A percentile compares a stretch with the other conserved stretches of the same genome.
Evolutionary conservation across 2,888 invertebrate genomes (phyloP).

Genomic region (Mythimna albipuncta): DNA sequence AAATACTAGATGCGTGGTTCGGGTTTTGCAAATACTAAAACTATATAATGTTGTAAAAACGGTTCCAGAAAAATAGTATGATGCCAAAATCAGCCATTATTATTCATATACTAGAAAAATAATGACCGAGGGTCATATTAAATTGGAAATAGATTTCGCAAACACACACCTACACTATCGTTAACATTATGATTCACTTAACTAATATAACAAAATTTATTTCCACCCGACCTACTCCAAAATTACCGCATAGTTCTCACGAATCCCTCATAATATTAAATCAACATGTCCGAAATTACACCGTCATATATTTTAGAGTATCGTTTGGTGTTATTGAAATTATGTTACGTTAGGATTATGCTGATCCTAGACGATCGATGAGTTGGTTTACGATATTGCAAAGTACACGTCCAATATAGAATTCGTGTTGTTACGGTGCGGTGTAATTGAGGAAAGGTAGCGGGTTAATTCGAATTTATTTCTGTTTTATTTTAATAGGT

Average conservation of each 20-base stretch:
- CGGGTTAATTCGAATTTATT: constrained; percentile 20
- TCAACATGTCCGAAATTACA: constrained; percentile 57
- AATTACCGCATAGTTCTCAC: constrained; percentile 26
- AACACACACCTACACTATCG: background rate
- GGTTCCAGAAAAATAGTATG: too few relatives aligned
- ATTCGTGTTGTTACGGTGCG: constrained; percentile 19
- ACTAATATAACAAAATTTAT: constrained; percentile 24
- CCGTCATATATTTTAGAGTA: constrained; percentile 52
- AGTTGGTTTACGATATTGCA: constrained; percentile 60
- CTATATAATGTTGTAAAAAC: too few relatives aligned
- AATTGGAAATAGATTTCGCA: constrained; percentile 1
- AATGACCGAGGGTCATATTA: background rate
- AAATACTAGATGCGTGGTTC: too few relatives aligned
- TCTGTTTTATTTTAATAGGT: background rate
- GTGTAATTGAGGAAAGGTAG: constrained; percentile 39
- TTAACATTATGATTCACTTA: constrained; percentile 11
- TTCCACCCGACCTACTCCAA: constrained; percentile 6
- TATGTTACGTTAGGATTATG: constrained; percentile 57
- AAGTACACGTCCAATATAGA: constrained; percentile 58
- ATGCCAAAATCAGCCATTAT: too few relatives aligned
- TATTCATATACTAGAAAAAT: background rate
- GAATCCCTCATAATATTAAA: constrained; percentile 49
- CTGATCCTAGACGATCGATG: constrained; percentile 57
- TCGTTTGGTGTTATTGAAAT: constrained; percentile 58
- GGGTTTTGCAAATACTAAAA: too few relatives aligned